A percentile compares a stretch with the other conserved stretches of the same genome.
These are phyloP conservation scores for Tauraco hartlaubi DNA, from an alignment of 2,797 vertebrate genomes.

Conservation along the genomic window DNA sequence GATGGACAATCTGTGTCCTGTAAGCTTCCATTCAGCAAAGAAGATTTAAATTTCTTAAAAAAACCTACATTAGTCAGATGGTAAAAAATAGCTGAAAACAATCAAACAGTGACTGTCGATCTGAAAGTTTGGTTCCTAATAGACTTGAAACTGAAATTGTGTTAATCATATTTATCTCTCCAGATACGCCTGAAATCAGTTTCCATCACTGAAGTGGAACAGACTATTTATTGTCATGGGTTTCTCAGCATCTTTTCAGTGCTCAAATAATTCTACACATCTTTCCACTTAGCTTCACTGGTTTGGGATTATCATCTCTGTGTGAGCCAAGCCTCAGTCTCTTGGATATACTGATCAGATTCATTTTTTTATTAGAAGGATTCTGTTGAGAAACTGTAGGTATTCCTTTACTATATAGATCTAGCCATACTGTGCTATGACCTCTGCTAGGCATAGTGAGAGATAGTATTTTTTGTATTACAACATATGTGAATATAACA, in stretches of 20 bases:
- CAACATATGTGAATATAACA: not conserved
- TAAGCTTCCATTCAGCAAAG: not conserved
- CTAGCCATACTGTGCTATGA: not conserved
- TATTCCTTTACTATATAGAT: not conserved
- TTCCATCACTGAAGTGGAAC: constrained; percentile 48
- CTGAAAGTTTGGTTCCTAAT: constrained; percentile 41
- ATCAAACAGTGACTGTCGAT: not conserved
- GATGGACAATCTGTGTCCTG: not conserved
- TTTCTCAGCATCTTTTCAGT: constrained; percentile 4
- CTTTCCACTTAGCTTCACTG: constrained; percentile 20
- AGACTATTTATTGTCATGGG: constrained; percentile 31
- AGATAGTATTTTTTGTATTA: not conserved
- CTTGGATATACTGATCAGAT: not conserved
- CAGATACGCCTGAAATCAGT: constrained; percentile 17
- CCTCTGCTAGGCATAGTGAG: not conserved
- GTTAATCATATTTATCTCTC: not conserved
- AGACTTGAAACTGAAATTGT: constrained; percentile 23
- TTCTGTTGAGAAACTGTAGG: not conserved
- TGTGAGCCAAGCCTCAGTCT: not conserved
- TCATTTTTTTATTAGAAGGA: not conserved
- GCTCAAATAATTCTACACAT: not conserved
- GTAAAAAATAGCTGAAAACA: not conserved
- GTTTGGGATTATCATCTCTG: not conserved
- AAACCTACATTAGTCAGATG: not conserved
- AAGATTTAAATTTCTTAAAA: not conserved